Conservation (phyloP, 2,888 invertebrate species). For the Leptinotarsa haldemani region DNA sequence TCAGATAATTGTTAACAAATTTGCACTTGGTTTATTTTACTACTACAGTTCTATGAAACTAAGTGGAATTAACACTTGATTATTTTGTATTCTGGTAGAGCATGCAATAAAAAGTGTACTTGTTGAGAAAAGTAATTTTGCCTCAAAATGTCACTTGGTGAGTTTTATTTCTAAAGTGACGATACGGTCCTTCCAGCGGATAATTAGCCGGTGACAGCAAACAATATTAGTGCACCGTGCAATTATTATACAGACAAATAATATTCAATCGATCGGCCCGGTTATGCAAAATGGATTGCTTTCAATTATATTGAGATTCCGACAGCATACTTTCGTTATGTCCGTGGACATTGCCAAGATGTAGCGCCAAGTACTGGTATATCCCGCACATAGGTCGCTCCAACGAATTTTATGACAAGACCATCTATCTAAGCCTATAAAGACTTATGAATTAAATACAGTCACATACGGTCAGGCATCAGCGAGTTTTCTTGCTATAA, state of each 20-base stretch:
- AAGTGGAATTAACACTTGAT: too few species aligned
- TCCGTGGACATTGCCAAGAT: slow-evolving; percentile 30
- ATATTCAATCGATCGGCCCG: slow-evolving; percentile 34
- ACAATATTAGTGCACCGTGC: too few species aligned
- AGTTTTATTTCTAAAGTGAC: too few species aligned
- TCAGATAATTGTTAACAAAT: too few species aligned
- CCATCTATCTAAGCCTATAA: background rate
- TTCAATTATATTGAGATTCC: slow-evolving; percentile 1
- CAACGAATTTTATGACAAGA: slow-evolving; percentile 29
- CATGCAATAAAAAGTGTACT: too few species aligned
- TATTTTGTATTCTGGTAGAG: too few species aligned
- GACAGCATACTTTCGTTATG: background rate
- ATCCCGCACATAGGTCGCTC: slow-evolving; percentile 21
- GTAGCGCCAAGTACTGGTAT: slow-evolving; percentile 29
- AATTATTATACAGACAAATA: slow-evolving; percentile 15
- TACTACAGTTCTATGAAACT: too few species aligned
- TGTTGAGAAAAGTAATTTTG: too few species aligned
- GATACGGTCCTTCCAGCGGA: too few species aligned
- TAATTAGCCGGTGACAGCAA: too few species aligned
- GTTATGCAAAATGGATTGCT: slow-evolving; percentile 33
- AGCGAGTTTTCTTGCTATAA: slow-evolving; percentile 26
- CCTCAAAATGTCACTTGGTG: too few species aligned
- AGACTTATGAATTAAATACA: background rate
- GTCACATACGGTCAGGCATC: slow-evolving; percentile 36
- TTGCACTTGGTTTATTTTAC: too few species aligned